These are phyloP conservation scores for Prenolepis imparis DNA, from an alignment of 2,888 invertebrate genomes.

Conservation along the genomic window DNA sequence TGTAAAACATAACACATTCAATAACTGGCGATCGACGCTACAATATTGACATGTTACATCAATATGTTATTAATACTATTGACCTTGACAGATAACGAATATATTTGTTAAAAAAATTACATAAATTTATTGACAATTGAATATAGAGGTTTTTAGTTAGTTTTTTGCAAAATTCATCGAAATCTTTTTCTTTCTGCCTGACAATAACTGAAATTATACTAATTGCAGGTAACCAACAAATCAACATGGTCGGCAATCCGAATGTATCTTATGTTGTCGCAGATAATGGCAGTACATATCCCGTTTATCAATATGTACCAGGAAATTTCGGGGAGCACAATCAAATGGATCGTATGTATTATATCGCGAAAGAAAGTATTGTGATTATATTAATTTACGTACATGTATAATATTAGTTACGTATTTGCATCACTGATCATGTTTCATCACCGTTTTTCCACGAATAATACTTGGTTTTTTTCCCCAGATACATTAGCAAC, in stretches of 20 bases:
- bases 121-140: background rate
- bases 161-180: background rate
- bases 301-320: constrained; percentile 38
- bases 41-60: background rate
- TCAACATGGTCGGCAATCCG: background rate
- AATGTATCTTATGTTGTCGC: constrained; percentile 4
- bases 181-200: background rate
- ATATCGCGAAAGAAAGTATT: background rate
- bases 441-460: no score
- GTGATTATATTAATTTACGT: background rate
- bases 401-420: background rate
- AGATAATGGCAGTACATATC: constrained; percentile 58
- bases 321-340: constrained; percentile 41
- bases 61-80: background rate
- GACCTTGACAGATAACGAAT: background rate
- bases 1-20: background rate
- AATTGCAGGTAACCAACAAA: constrained; percentile 41
- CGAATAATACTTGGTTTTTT: constrained; percentile 71
- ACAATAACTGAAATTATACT: background rate
- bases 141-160: background rate
- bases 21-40: background rate
- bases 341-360: constrained; percentile 73
- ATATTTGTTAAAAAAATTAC: background rate
- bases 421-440: constrained; percentile 42
- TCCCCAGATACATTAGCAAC: constrained; percentile 88